Evolutionary conservation across 2,888 invertebrate species (phyloP).

Genomic region (Oscheius myriophilus): DNA sequence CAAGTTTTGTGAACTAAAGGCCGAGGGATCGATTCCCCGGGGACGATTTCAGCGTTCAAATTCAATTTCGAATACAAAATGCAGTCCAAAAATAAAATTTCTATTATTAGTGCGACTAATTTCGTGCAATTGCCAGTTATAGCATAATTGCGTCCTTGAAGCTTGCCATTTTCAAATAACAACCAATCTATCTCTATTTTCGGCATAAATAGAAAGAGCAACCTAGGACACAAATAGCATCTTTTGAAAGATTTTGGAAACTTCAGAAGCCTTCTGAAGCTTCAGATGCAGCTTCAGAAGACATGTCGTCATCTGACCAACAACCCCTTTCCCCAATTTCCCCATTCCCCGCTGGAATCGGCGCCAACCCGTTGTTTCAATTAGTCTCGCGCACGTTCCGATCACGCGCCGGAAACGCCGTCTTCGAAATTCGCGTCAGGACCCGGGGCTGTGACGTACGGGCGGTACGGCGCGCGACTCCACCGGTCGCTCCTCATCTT

Average conservation of each 20-base stretch:
- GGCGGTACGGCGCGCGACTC: slow-evolving; percentile 25
- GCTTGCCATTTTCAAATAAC: too few relatives aligned
- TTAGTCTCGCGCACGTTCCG: too few relatives aligned
- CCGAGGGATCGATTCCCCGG: too few relatives aligned
- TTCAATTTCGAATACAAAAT: too few relatives aligned
- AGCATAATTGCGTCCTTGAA: too few relatives aligned
- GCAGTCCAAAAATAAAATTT: neutral
- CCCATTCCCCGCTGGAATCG: neutral
- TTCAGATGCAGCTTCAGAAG: neutral
- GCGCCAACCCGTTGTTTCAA: neutral
- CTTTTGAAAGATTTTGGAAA: neutral
- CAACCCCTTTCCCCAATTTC: neutral
- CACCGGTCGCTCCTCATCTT: neutral
- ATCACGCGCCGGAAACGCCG: too few relatives aligned
- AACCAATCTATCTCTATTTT: neutral
- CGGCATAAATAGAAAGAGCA: neutral
- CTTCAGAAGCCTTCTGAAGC: too few relatives aligned
- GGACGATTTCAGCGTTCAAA: too few relatives aligned
- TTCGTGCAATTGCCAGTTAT: neutral
- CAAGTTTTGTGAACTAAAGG: too few relatives aligned
- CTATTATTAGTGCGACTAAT: neutral
- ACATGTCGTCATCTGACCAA: neutral
- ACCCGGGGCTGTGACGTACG: neutral
- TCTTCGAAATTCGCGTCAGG: too few relatives aligned
- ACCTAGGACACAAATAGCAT: neutral